A percentile compares a stretch with the other conserved stretches of the same genome.
phyloP scores from a whole-genome alignment of 2,888 invertebrate genomes.

The Archaeoteleia sp. region DNA sequence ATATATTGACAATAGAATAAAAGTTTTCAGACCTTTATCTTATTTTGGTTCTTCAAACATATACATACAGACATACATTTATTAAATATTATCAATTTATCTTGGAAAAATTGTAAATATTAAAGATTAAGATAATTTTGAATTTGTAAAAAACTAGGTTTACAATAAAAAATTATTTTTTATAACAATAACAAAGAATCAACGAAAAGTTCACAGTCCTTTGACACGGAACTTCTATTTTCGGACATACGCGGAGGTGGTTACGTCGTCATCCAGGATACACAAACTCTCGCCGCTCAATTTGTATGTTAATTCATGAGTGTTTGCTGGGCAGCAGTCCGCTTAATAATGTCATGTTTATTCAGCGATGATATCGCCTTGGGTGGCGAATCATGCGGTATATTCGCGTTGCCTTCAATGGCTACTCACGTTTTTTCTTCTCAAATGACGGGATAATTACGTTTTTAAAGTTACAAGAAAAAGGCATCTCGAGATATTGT shows the following conservation, averaged over 20 bases:
- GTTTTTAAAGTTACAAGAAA: slow-evolving; percentile 12
- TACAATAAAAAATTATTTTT: slow-evolving; percentile 22
- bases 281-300: slow-evolving; percentile 69
- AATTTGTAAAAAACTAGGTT: too few species aligned
- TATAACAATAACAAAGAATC: slow-evolving; percentile 22
- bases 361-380: slow-evolving; percentile 74
- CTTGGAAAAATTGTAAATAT: too few species aligned
- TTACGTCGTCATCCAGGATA: slow-evolving; percentile 55
- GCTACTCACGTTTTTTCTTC: slow-evolving; percentile 45
- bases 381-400: slow-evolving; percentile 63
- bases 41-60: too few species aligned
- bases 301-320: slow-evolving; percentile 74
- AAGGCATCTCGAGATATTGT: slow-evolving; percentile 5
- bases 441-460: slow-evolving; percentile 36
- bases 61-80: too few species aligned
- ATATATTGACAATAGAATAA: too few species aligned
- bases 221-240: slow-evolving; percentile 47
- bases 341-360: slow-evolving; percentile 75
- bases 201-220: slow-evolving; percentile 32
- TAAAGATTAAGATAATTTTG: neutral
- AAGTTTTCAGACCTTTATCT: too few species aligned
- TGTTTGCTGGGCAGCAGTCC: slow-evolving; percentile 72
- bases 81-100: too few species aligned
- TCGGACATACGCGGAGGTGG: slow-evolving; percentile 46
- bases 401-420: slow-evolving; percentile 59